Evolutionary conservation across 2,888 invertebrate genomes (phyloP).

Genomic region (Gandaritis pyraliata): DNA sequence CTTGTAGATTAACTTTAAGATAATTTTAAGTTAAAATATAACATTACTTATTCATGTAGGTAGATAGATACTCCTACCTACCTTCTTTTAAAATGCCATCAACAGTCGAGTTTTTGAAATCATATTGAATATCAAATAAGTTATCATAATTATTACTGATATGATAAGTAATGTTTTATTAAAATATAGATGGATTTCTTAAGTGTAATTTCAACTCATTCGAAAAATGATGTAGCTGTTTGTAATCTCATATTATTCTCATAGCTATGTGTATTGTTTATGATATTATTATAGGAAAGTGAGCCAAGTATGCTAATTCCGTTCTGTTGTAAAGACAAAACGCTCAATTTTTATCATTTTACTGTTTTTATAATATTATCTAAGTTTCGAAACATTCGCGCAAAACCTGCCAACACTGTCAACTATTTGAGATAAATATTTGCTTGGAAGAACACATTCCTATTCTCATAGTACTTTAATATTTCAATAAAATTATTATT

Average conservation of each 20-base stretch:
- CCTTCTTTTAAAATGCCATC: slow-evolving; percentile 35
- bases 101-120: slow-evolving; percentile 1
- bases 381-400: slow-evolving; percentile 1
- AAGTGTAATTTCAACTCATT: slow-evolving; percentile 39
- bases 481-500: not conserved
- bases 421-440: not conserved
- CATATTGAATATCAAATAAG: slow-evolving; percentile 21
- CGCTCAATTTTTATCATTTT: slow-evolving; percentile 23
- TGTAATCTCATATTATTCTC: slow-evolving; percentile 25
- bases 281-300: slow-evolving; percentile 13
- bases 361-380: slow-evolving; percentile 13
- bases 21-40: slow-evolving; percentile 1
- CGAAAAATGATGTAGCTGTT: slow-evolving; percentile 34
- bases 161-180: slow-evolving; percentile 25
- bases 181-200: slow-evolving; percentile 39
- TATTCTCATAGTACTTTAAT: slow-evolving; percentile 1
- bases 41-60: slow-evolving; percentile 4
- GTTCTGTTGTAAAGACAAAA: slow-evolving; percentile 25
- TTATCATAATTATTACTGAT: slow-evolving; percentile 23
- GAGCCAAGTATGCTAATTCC: slow-evolving; percentile 29
- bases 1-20: slow-evolving; percentile 45
- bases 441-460: slow-evolving; percentile 13
- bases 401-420: not conserved
- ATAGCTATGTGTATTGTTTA: slow-evolving; percentile 32
- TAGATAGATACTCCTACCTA: too few relatives aligned